Percentiles rank a stretch among this genome's conserved stretches.
Conservation (phyloP, 2,113 vertebrate genomes). For the Pogona vitticeps region DNA sequence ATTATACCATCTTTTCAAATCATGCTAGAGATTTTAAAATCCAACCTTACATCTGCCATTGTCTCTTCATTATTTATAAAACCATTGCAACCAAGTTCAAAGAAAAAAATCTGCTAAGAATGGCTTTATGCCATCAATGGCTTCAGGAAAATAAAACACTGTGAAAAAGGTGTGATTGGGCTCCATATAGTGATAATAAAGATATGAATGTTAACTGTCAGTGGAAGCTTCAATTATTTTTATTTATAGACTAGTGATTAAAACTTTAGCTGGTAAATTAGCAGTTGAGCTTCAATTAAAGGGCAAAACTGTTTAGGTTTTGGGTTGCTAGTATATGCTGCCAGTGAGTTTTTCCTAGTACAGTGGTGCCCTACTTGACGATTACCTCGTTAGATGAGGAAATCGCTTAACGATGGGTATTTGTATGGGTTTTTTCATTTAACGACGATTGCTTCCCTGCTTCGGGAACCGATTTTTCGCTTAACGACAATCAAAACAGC, state of each 20-base stretch:
- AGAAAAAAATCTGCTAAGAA: constrained; percentile 24
- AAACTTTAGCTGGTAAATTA: background rate
- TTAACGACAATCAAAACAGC: no score
- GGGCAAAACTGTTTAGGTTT: background rate
- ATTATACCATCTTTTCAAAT: constrained; percentile 12
- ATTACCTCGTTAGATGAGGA: no score
- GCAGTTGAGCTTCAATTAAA: background rate
- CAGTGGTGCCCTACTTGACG: no score
- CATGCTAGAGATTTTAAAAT: constrained; percentile 22
- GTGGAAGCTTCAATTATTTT: constrained; percentile 27
- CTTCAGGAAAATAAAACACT: constrained; percentile 36
- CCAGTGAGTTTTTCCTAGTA: no score
- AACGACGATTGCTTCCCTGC: no score
- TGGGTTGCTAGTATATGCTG: background rate
- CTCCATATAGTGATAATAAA: constrained; percentile 43
- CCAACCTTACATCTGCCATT: constrained; percentile 38
- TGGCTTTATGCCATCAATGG: constrained; percentile 23
- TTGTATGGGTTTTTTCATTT: no score
- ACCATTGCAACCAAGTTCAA: constrained; percentile 26
- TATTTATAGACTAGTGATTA: background rate
- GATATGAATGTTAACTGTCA: constrained; percentile 52
- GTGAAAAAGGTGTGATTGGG: constrained; percentile 20
- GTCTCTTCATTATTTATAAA: constrained; percentile 59
- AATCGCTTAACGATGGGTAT: no score
- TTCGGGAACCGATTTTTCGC: no score